A percentile compares a stretch with the other conserved stretches of the same genome.
phyloP scores from a whole-genome alignment of 2,113 vertebrate genomes.

The Sebastes fasciatus region DNA sequence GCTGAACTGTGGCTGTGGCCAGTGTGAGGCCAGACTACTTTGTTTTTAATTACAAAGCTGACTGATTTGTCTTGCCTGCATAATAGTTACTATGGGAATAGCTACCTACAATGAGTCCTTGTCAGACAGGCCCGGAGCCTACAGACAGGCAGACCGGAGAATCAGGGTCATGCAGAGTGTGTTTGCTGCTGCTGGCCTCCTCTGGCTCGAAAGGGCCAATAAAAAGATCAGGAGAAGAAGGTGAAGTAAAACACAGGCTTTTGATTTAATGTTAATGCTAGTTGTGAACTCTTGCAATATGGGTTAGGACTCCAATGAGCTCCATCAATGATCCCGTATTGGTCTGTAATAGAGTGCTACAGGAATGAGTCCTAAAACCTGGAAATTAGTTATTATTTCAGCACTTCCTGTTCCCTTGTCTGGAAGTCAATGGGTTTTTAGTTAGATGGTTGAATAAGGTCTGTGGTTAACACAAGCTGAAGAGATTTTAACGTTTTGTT shows the following conservation, averaged over 20 bases:
- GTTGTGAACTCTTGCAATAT: background rate
- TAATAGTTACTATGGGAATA: conserved; percentile 55
- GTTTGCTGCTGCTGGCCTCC: conserved; percentile 20
- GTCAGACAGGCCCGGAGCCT: conserved; percentile 41
- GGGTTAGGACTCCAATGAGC: background rate
- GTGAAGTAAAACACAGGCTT: conserved; percentile 7
- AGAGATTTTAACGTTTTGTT: too few relatives aligned
- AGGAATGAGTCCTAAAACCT: too few relatives aligned
- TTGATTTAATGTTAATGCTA: conserved; percentile 16
- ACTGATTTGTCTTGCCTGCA: conserved; percentile 34
- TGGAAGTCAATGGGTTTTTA: too few relatives aligned
- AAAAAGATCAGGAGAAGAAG: conserved; percentile 12
- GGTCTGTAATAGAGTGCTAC: background rate
- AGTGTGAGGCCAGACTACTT: background rate
- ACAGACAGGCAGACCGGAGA: conserved; percentile 20
- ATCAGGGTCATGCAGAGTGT: conserved; percentile 52
- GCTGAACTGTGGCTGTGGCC: background rate
- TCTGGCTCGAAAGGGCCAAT: conserved; percentile 30
- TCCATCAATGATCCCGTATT: too few relatives aligned
- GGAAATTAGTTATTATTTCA: too few relatives aligned
- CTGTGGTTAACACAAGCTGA: too few relatives aligned
- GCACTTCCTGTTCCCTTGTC: too few relatives aligned
- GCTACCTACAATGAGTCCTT: conserved; percentile 62
- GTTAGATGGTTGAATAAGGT: too few relatives aligned
- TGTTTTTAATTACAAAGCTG: conserved; percentile 33